Conservation (phyloP, 64 coral and sea anemone species). For the Trachythela sp. region DNA sequence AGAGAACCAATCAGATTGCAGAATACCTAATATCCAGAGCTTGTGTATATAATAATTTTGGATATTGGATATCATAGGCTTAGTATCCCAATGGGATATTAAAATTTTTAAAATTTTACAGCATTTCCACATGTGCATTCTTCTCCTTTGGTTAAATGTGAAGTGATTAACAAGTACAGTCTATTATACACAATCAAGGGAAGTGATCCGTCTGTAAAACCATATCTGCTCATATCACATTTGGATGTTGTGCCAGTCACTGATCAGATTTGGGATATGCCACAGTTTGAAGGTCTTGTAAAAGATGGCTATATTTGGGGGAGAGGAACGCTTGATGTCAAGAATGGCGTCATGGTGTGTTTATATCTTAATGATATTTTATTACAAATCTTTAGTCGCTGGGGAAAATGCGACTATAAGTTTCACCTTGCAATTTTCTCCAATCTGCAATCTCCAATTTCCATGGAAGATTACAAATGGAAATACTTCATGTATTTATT, state of each 20-base stretch:
- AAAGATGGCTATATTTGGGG: slow-evolving; percentile 90
- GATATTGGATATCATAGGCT: too few relatives aligned
- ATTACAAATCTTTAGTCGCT: neutral
- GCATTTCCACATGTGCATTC: slow-evolving; percentile 58
- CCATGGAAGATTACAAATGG: too few relatives aligned
- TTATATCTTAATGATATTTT: neutral
- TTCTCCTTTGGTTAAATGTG: slow-evolving; percentile 59
- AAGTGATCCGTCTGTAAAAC: slow-evolving; percentile 52
- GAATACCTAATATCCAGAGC: too few relatives aligned
- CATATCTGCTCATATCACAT: slow-evolving; percentile 77
- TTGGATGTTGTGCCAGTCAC: slow-evolving; percentile 93
- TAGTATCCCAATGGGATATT: neutral
- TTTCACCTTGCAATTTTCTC: too few relatives aligned
- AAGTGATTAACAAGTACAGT: slow-evolving; percentile 70
- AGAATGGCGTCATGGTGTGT: slow-evolving; percentile 92
- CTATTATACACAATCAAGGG: slow-evolving; percentile 62
- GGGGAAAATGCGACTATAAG: too few relatives aligned
- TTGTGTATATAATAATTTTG: too few relatives aligned
- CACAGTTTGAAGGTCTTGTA: slow-evolving; percentile 70
- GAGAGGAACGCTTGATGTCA: slow-evolving; percentile 76
- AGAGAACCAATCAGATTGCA: too few relatives aligned
- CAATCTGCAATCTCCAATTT: too few relatives aligned
- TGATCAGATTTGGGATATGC: slow-evolving; percentile 85
- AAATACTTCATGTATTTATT: too few relatives aligned
- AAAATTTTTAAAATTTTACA: slow-evolving; percentile 23